Base-by-base conservation (phyloP, 1,140 invertebrate genomes). In the Dreissena rostriformis region DNA sequence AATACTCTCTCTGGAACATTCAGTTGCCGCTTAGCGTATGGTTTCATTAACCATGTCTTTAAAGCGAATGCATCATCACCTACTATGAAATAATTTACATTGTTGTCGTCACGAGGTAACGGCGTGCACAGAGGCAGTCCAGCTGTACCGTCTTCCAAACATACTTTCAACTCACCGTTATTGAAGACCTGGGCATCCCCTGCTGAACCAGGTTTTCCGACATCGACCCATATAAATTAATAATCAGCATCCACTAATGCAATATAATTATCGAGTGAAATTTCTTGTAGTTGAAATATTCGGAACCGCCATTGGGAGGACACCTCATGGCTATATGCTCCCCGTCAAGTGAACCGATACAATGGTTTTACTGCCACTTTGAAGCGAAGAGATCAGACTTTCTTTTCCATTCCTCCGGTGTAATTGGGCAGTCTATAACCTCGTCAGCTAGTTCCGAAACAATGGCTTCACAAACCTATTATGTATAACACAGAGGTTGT, bases 321-420 rank as follows among this genome's bases (percentile, higher is more conserved):
- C 85, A 80, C 77, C 91, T 75, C 26, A 94, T 92, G 24, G 53
- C 24, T 12, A 94, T 65, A 85, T 93, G 93, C 82, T 93, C 93
- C 8, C 94, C 93, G 90, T 94, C 94, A 11, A 94, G 70, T 12
- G 91, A 89, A 24, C 92, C 93, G 7, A 87, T 26, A 87, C 92
- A 93, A 76, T 92, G 89, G 7, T 92, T 91, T 81, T 93, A 92
- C 72, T 94, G 88, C 93, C 92, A 94, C 51, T 77, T 84, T 26
- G 86, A 29, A 12, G 22, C 15, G 61, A 84, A 84, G 8, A 78
- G 29, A 26, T 6, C 19, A 15, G 75, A 65, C 17, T 53, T 78
- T 1, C 10, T 10, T 72, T 29, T 57, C 82, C 82, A 84, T 11
- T 70, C 52, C 24, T 84, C 14, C 12, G 65, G 65, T 67, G 65